Percentiles rank a stretch among this genome's conserved stretches.
Conservation (phyloP, 2,113 vertebrate species). For the Heterochromis multidens region DNA sequence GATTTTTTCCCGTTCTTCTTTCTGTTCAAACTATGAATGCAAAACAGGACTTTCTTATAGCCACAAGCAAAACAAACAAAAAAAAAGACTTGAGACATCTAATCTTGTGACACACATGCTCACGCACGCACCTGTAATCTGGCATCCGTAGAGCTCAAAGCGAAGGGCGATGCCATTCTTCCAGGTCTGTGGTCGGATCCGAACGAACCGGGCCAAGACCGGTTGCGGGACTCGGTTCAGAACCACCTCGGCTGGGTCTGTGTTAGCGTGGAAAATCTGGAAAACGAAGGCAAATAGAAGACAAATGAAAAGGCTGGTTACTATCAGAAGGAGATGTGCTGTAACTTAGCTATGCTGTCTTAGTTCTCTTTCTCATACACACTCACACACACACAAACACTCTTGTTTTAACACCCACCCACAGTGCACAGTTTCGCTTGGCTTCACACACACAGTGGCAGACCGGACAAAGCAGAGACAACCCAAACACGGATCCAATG, state of each 20-base stretch:
- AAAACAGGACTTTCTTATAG: not conserved
- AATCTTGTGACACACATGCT: not conserved
- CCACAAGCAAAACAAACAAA: not conserved
- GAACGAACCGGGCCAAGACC: constrained; percentile 87
- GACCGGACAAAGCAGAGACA: constrained; percentile 61
- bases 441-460: constrained; percentile 49
- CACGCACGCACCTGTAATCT: constrained; percentile 84
- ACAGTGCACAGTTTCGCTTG: constrained; percentile 23
- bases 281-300: not conserved
- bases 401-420: constrained; percentile 9
- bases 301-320: not conserved
- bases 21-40: not conserved
- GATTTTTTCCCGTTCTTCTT: not conserved
- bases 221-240: constrained; percentile 90
- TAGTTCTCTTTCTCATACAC: not conserved
- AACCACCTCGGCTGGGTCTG: constrained; percentile 88
- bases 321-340: not conserved
- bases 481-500: constrained; percentile 72
- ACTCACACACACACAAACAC: not conserved
- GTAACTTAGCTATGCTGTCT: not conserved
- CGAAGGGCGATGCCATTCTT: constrained; percentile 91
- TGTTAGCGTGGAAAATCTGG: constrained; percentile 93
- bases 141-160: constrained; percentile 93
- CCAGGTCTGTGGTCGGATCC: constrained; percentile 93
- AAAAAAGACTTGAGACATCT: too few species aligned